These are phyloP conservation scores for Lates calcarifer DNA, from an alignment of 2,113 vertebrate species.

Conservation along the genomic window DNA sequence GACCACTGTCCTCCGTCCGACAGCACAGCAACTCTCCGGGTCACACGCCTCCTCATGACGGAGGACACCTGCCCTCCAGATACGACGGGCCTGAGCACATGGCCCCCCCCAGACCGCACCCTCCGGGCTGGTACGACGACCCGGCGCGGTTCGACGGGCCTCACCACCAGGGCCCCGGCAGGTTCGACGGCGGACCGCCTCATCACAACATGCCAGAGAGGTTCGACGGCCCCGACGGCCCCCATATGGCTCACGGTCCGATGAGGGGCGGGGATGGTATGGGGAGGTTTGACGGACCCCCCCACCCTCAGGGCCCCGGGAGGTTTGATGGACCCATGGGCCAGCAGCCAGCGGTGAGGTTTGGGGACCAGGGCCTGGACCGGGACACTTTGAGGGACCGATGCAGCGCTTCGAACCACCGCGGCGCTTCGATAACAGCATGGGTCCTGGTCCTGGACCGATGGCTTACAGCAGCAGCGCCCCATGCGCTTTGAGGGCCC, in stretches of 20 bases:
- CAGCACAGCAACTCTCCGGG: constrained; percentile 76
- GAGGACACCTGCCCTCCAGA: constrained; percentile 65
- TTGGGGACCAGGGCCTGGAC: constrained; percentile 67
- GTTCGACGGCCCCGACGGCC: constrained; percentile 83
- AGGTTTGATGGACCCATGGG: constrained; percentile 88
- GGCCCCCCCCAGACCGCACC: constrained; percentile 64
- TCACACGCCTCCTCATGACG: constrained; percentile 79
- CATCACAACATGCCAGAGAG: constrained; percentile 76
- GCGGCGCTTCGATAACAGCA: constrained; percentile 44
- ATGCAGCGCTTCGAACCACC: constrained; percentile 75
- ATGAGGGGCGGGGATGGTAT: constrained; percentile 77
- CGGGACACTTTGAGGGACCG: constrained; percentile 74
- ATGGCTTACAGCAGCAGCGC: constrained; percentile 73
- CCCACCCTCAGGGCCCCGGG: constrained; percentile 70
- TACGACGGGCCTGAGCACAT: constrained; percentile 68
- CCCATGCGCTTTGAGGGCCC: constrained; percentile 65
- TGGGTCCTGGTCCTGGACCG: constrained; percentile 41
- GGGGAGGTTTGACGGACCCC: constrained; percentile 81
- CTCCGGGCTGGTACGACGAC: constrained; percentile 82
- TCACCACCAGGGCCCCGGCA: constrained; percentile 58
- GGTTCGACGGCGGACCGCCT: constrained; percentile 70
- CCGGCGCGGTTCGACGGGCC: constrained; percentile 63
- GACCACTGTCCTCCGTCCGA: background rate
- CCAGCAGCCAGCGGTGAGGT: constrained; percentile 77
- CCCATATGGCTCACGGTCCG: constrained; percentile 80